A percentile compares a stretch with the other conserved stretches of the same genome.
Conservation (phyloP, 2,888 invertebrate genomes). For the Marronus borbonicus region DNA sequence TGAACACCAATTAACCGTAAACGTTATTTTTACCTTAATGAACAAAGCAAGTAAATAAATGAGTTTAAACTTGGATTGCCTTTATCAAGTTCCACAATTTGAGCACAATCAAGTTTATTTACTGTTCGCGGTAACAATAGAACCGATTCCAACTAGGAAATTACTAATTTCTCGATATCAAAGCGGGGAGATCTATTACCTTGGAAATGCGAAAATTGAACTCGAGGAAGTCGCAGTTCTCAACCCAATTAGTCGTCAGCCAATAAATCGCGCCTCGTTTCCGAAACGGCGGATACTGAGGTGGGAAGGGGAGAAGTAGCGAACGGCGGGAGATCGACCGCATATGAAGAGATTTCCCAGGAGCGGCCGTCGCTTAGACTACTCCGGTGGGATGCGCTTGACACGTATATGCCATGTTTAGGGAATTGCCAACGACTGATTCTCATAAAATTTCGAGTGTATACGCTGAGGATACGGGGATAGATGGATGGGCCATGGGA, state of each 20-base stretch:
- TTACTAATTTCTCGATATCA: too few species aligned
- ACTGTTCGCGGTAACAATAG: too few species aligned
- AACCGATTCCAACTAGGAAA: too few species aligned
- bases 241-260: slow-evolving; percentile 66
- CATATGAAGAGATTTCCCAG: slow-evolving; percentile 66
- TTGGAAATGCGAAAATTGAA: not conserved
- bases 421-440: slow-evolving; percentile 55
- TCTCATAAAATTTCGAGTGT: slow-evolving; percentile 54
- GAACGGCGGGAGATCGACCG: slow-evolving; percentile 55
- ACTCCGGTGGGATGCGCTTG: slow-evolving; percentile 49
- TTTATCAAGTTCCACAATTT: too few species aligned
- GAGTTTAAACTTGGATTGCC: too few species aligned
- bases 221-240: slow-evolving; percentile 58
- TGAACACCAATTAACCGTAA: too few species aligned
- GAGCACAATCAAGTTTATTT: too few species aligned
- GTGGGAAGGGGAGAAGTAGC: too few species aligned
- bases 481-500: not conserved
- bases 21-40: too few species aligned
- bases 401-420: slow-evolving; percentile 52
- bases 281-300: slow-evolving; percentile 61
- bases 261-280: slow-evolving; percentile 66
- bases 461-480: not conserved
- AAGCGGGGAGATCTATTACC: too few species aligned
- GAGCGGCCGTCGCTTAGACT: slow-evolving; percentile 47
- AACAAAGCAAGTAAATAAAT: too few species aligned